Percentiles rank a stretch among this genome's conserved stretches.
phyloP scores from a whole-genome alignment of 2,113 vertebrate species.

The Phasianus colchicus region DNA sequence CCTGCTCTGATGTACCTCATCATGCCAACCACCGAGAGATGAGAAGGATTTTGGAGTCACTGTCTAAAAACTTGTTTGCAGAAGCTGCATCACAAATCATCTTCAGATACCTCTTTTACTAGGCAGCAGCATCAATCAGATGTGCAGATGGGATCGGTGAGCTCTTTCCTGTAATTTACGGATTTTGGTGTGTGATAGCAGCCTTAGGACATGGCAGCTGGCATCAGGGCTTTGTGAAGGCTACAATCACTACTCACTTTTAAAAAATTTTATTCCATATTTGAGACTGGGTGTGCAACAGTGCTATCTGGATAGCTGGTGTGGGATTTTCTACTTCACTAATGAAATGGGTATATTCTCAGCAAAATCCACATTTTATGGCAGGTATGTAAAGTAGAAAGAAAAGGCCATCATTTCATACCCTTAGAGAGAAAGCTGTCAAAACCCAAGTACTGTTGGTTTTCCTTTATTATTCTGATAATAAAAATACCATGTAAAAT shows the following conservation, averaged over 20 bases:
- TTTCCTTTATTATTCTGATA: background rate
- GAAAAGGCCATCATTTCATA: background rate
- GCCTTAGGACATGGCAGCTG: fast-evolving
- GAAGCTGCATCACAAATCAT: background rate
- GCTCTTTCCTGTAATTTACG: background rate
- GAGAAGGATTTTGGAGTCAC: background rate
- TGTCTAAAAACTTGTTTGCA: background rate
- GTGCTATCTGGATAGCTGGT: background rate
- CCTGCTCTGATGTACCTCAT: background rate
- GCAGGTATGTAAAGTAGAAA: background rate
- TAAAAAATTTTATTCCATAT: background rate
- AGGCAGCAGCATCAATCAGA: background rate
- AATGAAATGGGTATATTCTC: background rate
- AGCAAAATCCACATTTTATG: background rate
- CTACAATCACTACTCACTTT: background rate
- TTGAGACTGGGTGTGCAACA: background rate
- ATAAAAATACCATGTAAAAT: background rate
- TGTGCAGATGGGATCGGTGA: background rate
- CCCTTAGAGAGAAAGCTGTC: background rate
- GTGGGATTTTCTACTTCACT: background rate
- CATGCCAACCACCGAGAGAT: background rate
- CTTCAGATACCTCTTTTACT: background rate
- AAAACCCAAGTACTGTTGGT: background rate
- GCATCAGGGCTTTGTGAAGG: background rate
- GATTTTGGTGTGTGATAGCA: background rate